Evolutionary conservation across 2,797 vertebrate genomes (phyloP), one percentile per base, ranked within the genome.

Genomic region (Sebastolobus alascanus): DNA sequence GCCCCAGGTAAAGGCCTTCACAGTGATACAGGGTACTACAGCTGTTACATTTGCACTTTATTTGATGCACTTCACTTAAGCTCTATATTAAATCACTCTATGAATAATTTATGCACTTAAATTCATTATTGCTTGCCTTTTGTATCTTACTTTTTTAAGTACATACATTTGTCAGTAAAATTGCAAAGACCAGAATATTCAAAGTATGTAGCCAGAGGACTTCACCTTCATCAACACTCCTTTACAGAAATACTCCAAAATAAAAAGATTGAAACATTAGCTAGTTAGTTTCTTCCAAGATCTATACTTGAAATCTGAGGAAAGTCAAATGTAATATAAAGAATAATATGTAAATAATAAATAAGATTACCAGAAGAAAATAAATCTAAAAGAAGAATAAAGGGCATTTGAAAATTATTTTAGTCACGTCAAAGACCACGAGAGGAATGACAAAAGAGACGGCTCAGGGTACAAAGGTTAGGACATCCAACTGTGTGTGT

Each of bases 21-120:
- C 4, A 10, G 29, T 6, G 33, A 55, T 50, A 64, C 69, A 71
- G 27, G 5, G 3, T 25, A 35, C 4, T 31, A 40, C 3, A 37
- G 10, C 35, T 60, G 29, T 69, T 78, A 63, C 22, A 56, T 75
- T 33, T 56, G 10, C 11, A 22, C 37, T 79, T 80, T 6, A 66
- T 31, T 43, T 64, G n/a, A 60, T 60, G 22, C 10, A 43, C 29
- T 50, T 52, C 22, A 56, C 31, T 69, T 68, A 27, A 64, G 14
- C 22, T 25, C n/a, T 20, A n/a, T 66, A 40, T 52, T 22, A 31
- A 65, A 52, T 68, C 12, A 40, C 12, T 52, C 29, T 43, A n/a
- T 80, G 29, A 88, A 75, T 50, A 4, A 63, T 65, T 54, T 73
- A 46, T 40, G 7, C 20, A 63, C 50, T 68, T 55, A 35, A 54